A percentile compares a stretch with the other conserved stretches of the same genome.
phyloP scores from a whole-genome alignment of 2,113 vertebrate species.

The Carollia perspicillata region DNA sequence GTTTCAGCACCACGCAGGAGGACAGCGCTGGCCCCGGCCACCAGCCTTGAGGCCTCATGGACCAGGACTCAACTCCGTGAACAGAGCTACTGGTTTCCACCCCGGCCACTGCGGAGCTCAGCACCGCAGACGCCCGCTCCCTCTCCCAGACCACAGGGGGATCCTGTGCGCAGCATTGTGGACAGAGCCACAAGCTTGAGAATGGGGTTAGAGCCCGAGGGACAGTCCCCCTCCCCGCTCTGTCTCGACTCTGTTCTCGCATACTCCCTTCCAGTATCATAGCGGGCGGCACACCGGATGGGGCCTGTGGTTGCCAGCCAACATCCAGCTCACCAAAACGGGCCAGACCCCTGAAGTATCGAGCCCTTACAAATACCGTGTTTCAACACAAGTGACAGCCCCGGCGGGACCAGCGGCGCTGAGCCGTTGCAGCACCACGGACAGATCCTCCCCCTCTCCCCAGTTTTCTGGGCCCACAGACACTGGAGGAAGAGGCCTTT shows the following conservation, averaged over 20 bases:
- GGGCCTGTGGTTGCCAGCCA: not conserved
- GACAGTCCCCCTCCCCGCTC: not conserved
- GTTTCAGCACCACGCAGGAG: not conserved
- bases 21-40: not conserved
- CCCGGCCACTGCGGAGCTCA: fast-evolving
- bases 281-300: not conserved
- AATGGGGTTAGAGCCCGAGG: not conserved
- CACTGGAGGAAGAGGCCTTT: not conserved
- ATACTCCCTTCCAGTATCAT: not conserved
- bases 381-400: not conserved
- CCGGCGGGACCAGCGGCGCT: fast-evolving
- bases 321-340: not conserved
- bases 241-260: not conserved
- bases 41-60: not conserved
- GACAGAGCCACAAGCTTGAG: not conserved
- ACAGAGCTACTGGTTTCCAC: not conserved
- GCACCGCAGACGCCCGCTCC: not conserved
- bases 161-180: not conserved
- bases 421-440: not conserved
- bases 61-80: not conserved
- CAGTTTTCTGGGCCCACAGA: not conserved
- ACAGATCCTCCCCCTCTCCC: fast-evolving
- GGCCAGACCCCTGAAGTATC: not conserved
- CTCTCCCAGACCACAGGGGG: not conserved
- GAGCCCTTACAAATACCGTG: not conserved